These are phyloP conservation scores for Iguana delicatissima DNA, from an alignment of 2,797 vertebrate species.

Conservation along the genomic window DNA sequence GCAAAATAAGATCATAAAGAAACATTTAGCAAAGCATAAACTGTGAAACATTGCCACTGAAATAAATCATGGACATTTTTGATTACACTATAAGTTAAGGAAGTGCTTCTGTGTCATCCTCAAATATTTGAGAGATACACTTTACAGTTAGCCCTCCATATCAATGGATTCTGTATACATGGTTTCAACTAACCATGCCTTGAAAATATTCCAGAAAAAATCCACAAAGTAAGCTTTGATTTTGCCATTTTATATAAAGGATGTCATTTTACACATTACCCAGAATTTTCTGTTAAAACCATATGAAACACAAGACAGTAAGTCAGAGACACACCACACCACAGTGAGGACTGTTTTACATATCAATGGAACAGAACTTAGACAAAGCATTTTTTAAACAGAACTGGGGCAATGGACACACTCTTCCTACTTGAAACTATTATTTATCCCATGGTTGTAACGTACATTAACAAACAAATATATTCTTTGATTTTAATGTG, in stretches of 20 bases:
- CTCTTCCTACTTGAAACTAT: background rate
- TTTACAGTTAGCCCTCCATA: background rate
- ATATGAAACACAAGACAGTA: background rate
- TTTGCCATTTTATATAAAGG: no score
- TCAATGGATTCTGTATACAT: no score
- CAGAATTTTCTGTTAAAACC: background rate
- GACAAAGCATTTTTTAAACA: background rate
- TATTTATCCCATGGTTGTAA: background rate
- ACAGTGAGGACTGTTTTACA: background rate
- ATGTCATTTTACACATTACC: no score
- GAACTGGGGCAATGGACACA: background rate
- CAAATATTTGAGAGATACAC: background rate
- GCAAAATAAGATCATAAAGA: background rate
- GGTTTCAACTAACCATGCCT: no score
- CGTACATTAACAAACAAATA: background rate
- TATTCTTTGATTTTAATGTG: background rate
- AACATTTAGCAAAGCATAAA: background rate
- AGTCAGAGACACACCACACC: background rate
- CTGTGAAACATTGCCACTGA: background rate
- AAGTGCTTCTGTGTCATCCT: background rate
- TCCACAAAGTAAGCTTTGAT: no score
- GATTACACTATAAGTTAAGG: background rate
- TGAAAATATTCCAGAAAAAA: no score
- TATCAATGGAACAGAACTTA: background rate
- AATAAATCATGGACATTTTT: background rate